Evolutionary conservation across 2,888 invertebrate species (phyloP), one percentile per base, ranked within the genome.

Genomic region (Andrena minutula): DNA sequence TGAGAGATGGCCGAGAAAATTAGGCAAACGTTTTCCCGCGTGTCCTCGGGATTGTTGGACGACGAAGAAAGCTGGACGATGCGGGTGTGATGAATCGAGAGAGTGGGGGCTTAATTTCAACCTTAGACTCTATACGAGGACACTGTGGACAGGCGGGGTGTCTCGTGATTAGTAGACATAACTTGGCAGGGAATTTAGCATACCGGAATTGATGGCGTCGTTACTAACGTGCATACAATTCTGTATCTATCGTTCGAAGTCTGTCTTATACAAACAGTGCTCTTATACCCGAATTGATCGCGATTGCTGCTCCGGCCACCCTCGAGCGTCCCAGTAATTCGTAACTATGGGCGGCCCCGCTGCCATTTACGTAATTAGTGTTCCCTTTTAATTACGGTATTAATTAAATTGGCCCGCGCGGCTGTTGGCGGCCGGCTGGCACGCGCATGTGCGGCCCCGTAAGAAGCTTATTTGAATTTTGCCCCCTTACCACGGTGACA

Each of bases 391-490:
- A 80, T 82, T 75, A 53, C 60, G 71, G 64, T 79, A 72, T 77
- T 84, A 75, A 80, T 80, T 85, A 84, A 80, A 84, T 77, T 71
- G 56, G 58, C 20, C 26, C 53, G 53, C 51, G 60, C 20, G 8
- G 23, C 61, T 61, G 35, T 5, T 16, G 60, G 47, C 23, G 6
- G 32, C 4, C 32, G 30, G 49, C 47, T 12, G 35, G 51, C 10
- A 0, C 1, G 10, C 41, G 75, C 16, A 32, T 56, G 26, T 26
- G 35, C 47, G 28, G 23, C 49, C 5, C 16, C 32, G 35, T 82
- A 82, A 82, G 82, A 72, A 82, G 75, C 82, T 82, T 82, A 75
- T 75, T 82, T 60, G 63, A 82, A 82, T 82, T 64, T 75, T 8
- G 12, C 60, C 53, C 58, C 56, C 30, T 60, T 53, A 12, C 28